phyloP scores from a whole-genome alignment of 2,888 invertebrate genomes.

The Parnassius mnemosyne region DNA sequence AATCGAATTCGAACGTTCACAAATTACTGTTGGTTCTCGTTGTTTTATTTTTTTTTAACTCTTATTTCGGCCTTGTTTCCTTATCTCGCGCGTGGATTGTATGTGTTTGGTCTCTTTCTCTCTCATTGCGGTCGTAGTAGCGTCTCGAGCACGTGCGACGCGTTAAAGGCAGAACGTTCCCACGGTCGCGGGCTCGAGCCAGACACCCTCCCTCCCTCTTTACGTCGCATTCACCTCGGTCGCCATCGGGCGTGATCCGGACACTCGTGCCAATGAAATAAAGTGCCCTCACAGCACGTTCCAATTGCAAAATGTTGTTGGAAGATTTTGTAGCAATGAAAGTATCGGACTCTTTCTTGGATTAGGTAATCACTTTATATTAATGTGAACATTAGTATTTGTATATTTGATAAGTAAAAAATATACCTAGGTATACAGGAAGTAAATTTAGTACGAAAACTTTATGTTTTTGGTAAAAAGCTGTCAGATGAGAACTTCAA shows the following conservation, averaged over 20 bases:
- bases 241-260: slow-evolving; percentile 60
- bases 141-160: slow-evolving; percentile 77
- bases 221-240: slow-evolving; percentile 34
- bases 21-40: slow-evolving; percentile 72
- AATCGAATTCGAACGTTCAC: slow-evolving; percentile 63
- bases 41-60: slow-evolving; percentile 65
- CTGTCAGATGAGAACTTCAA: too few relatives aligned
- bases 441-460: too few relatives aligned
- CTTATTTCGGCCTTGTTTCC: slow-evolving; percentile 30
- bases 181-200: slow-evolving; percentile 71
- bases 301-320: slow-evolving; percentile 73
- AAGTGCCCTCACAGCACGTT: slow-evolving; percentile 73
- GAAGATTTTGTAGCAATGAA: slow-evolving; percentile 59
- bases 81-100: slow-evolving; percentile 31
- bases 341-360: slow-evolving; percentile 44
- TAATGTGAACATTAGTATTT: too few relatives aligned
- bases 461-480: too few relatives aligned
- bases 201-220: slow-evolving; percentile 44
- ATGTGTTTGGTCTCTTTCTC: slow-evolving; percentile 48
- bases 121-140: slow-evolving; percentile 57
- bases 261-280: slow-evolving; percentile 73
- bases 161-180: slow-evolving; percentile 80
- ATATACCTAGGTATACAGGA: too few relatives aligned
- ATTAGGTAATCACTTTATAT: slow-evolving; percentile 8
- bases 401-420: too few relatives aligned